These are phyloP conservation scores for Augochlorella aurata DNA, from an alignment of 2,888 invertebrate genomes.

Conservation along the genomic window DNA sequence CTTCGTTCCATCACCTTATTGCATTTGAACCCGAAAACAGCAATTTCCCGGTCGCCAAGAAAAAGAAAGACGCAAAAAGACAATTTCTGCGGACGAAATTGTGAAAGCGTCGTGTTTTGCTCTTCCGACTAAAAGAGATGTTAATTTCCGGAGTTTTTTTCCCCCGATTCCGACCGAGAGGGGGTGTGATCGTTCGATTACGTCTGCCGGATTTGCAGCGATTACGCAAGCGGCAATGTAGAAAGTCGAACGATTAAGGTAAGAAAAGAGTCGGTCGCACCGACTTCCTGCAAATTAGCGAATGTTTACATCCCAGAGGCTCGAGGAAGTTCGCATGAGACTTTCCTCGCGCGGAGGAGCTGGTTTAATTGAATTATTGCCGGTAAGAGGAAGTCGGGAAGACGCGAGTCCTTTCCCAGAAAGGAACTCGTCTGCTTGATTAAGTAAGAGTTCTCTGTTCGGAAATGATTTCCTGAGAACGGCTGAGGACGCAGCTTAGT, in stretches of 20 bases:
- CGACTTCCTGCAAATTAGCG: conserved; percentile 51
- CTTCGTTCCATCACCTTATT: too few species aligned
- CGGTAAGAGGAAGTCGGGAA: conserved; percentile 50
- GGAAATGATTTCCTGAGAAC: conserved; percentile 44
- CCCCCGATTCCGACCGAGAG: not conserved
- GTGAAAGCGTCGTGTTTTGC: conserved; percentile 8
- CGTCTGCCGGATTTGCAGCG: conserved; percentile 37
- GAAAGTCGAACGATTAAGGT: conserved; percentile 47
- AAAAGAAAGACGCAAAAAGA: not conserved
- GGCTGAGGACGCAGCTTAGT: not conserved
- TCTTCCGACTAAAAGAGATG: conserved; percentile 9
- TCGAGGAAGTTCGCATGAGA: conserved; percentile 57
- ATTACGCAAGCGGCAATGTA: conserved; percentile 37
- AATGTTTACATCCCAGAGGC: conserved; percentile 45
- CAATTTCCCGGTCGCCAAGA: too few species aligned
- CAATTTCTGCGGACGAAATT: conserved; percentile 34
- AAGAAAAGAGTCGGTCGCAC: conserved; percentile 24
- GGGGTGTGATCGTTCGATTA: conserved; percentile 41
- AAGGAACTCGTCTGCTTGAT: conserved; percentile 51
- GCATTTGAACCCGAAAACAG: too few species aligned
- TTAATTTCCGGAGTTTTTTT: conserved; percentile 51
- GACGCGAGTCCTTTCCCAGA: conserved; percentile 30
- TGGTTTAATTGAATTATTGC: conserved; percentile 52
- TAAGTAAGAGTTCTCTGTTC: conserved; percentile 45
- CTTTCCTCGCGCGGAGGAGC: conserved; percentile 46